These are phyloP conservation scores for Priocnemis perturbator DNA, from an alignment of 2,888 invertebrate genomes.

Conservation along the genomic window DNA sequence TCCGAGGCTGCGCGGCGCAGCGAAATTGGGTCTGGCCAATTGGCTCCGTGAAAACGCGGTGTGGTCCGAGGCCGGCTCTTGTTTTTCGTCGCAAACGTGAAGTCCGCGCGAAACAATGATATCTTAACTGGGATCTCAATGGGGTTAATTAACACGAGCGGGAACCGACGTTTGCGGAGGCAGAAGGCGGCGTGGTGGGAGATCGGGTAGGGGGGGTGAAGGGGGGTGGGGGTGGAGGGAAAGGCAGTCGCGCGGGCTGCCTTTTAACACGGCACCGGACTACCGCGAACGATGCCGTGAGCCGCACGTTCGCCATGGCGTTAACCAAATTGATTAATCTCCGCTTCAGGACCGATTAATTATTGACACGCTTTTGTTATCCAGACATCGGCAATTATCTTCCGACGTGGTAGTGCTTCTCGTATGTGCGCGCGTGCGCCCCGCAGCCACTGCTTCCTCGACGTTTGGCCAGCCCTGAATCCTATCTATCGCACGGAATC, in stretches of 20 bases:
- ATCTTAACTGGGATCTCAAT: conserved; percentile 68
- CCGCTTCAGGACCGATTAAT: conserved; percentile 64
- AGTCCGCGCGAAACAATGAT: conserved; percentile 60
- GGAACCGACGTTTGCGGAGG: no score
- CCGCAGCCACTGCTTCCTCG: not conserved
- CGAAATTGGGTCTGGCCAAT: no score
- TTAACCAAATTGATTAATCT: conserved; percentile 71
- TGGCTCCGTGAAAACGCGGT: no score
- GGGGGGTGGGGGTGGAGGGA: conserved; percentile 49
- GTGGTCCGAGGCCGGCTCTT: not conserved
- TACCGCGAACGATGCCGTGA: conserved; percentile 33
- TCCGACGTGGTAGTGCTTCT: no score
- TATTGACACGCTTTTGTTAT: conserved; percentile 71
- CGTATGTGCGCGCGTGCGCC: no score
- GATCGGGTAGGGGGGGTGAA: conserved; percentile 32
- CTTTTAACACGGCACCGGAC: conserved; percentile 29
- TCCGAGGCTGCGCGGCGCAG: not conserved
- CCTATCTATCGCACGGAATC: no score
- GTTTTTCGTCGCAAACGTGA: conserved; percentile 36
- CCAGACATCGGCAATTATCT: conserved; percentile 63
- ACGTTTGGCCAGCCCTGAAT: no score
- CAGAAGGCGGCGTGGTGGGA: conserved; percentile 8
- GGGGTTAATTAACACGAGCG: conserved; percentile 70
- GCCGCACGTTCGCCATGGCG: conserved; percentile 45
- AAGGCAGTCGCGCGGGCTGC: conserved; percentile 9